Evolutionary conservation across 2,888 invertebrate species (phyloP), one percentile per base, ranked within the genome.

Genomic region (Mayetiola destructor): DNA sequence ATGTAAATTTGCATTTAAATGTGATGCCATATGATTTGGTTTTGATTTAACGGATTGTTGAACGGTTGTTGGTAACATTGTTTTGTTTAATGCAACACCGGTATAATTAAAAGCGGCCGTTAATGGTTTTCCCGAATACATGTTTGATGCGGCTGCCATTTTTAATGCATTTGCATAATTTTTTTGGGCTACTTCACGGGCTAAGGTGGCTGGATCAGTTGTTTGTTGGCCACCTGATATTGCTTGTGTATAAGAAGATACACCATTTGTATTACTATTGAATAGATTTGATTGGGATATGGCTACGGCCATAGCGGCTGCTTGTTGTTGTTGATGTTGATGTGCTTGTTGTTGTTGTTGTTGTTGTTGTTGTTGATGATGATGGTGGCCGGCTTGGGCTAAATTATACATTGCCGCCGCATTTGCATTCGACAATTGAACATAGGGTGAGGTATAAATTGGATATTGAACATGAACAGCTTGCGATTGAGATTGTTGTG

Each of bases 101-200:
- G 84, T 82, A 67, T 84, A 84, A 65, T 78, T 80, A n/a, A 48
- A 48, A 30, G 82, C 71, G 1, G 82, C 80, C 59, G 79, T 78
- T 37, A 82, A 69, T 18, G 78, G 77, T 63, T 73, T 77, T 14
- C 68, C 68, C n/a, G 67, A 66, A 9, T 67, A 61, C 0, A 65
- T 63, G 59, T 64, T 66, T 10, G 66, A 64, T 30, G 74, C 75
- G 53, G 75, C 76, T 9, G 79, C 80, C 61, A 80, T 69, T 66
- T 82, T 82, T 54, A 86, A 76, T 14, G 83, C 84, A 69, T 85
- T 85, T 36, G 85, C 83, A 70, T 87, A 87, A 69, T 83, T 87
- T 73, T 87, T 87, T 68, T 87, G 87, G 37, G 87, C 87, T 61
- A 86, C 84, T 66, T 87, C 87, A 68, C 87, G 87, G 65, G 87